Evolutionary conservation across 2,888 invertebrate genomes (phyloP), one percentile per base, ranked within the genome.

Genomic region (Antitype chi): DNA sequence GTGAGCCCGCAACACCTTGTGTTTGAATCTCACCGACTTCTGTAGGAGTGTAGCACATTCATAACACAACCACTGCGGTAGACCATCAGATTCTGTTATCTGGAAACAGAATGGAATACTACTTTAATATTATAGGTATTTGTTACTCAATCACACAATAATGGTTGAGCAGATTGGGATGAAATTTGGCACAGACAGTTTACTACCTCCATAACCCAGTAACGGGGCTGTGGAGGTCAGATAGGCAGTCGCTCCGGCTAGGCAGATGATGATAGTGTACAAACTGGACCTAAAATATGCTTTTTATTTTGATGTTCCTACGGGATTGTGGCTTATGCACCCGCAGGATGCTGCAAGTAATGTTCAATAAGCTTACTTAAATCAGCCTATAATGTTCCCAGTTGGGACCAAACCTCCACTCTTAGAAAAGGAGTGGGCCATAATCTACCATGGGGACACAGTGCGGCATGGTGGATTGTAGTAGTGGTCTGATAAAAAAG

Each of bases 11-110:
- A 94, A 66, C 55, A 96, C 84, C 73, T 95, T 95, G 7, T 90
- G 89, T 66, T 94, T 95, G 79, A 96, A 95, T 3, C 84, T 72
- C 0, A 94, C 92, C 0, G 94, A 90, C 57, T 95, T 95, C n/a
- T 82, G 85, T 0, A 96, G 88, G 0, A 95, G 60, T 0, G 91
- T 84, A 0, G 81, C 57, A 59, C 96, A 96, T 63, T 96, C 96
- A 9, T 84, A 91, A 57, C 96, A 96, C 5, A 96, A 70, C 93
- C 93, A 94, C 3, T 91, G 93, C 0, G 96, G 95, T 1, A 96
- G 86, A 0, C 95, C 94, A 66, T 96, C 96, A 0, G 94, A 93
- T 2, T 93, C 91, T 0, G 90, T 74, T 1, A 96, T 91, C 96
- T 96, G 89, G 0, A 55, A 59, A 57, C 20, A 38, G 6, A 69